Percentiles rank a stretch among this genome's conserved stretches.
These are phyloP conservation scores for Ophion slaviceki DNA, from an alignment of 2,888 invertebrate genomes.

Conservation along the genomic window DNA sequence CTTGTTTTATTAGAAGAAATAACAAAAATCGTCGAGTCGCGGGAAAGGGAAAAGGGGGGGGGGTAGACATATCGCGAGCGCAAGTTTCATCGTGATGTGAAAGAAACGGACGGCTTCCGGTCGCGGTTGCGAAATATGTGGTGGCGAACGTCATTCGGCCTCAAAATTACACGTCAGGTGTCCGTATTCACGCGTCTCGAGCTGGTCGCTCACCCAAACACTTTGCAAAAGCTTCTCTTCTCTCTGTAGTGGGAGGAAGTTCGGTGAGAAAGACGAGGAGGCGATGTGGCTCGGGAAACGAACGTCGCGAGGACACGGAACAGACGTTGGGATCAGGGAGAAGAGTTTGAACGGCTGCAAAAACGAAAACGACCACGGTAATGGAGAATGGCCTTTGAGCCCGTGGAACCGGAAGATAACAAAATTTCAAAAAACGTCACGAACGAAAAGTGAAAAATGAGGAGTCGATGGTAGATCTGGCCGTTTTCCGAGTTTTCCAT, in stretches of 20 bases:
- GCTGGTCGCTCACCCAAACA: slow-evolving; percentile 25
- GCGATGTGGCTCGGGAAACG: slow-evolving; percentile 32
- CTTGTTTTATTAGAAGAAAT: too few species aligned
- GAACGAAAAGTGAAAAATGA: not conserved
- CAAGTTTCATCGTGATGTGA: slow-evolving; percentile 51
- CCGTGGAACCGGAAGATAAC: not conserved
- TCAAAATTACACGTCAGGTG: slow-evolving; percentile 77
- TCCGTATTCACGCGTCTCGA: slow-evolving; percentile 66
- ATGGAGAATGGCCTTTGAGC: not conserved
- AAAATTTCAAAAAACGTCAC: not conserved
- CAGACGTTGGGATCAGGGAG: slow-evolving; percentile 1
- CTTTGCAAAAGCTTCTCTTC: slow-evolving; percentile 11
- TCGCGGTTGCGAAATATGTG: slow-evolving; percentile 59
- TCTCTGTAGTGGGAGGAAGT: slow-evolving; percentile 1
- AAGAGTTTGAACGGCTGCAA: not conserved
- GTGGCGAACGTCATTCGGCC: slow-evolving; percentile 68
- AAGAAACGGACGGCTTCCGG: slow-evolving; percentile 74
- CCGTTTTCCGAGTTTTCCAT: not conserved
- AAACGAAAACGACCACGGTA: not conserved
- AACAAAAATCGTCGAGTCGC: not conserved
- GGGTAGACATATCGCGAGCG: slow-evolving; percentile 28
- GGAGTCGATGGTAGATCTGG: not conserved
- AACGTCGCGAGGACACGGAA: slow-evolving; percentile 5
- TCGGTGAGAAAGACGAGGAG: not conserved
- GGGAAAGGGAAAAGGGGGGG: slow-evolving; percentile 44